phyloP scores from a whole-genome alignment of 1,140 invertebrate species.

The Lepeophtheirus salmonis region DNA sequence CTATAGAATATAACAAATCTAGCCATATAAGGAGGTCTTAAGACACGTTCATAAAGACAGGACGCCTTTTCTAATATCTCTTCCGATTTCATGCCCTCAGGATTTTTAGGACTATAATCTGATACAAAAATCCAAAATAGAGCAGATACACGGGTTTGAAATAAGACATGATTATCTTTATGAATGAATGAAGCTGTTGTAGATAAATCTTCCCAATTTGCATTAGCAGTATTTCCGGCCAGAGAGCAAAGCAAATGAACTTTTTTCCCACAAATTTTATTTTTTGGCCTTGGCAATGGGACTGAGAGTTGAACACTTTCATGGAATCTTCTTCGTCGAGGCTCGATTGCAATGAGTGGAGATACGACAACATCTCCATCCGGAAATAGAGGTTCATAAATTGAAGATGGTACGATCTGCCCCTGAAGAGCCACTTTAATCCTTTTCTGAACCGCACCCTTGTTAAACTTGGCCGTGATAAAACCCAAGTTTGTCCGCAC shows the following conservation, averaged over 20 bases:
- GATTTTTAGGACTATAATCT: neutral
- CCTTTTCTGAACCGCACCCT: neutral
- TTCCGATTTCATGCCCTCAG: neutral
- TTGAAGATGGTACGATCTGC: neutral
- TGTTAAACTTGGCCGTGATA: neutral
- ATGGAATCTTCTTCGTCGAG: neutral
- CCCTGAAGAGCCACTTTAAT: constrained; percentile 10
- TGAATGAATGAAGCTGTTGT: neutral
- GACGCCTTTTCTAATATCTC: neutral
- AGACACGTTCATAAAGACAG: neutral
- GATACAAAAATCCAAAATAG: neutral
- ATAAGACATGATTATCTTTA: neutral
- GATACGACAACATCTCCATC: neutral
- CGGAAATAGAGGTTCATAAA: neutral
- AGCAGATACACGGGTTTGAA: neutral
- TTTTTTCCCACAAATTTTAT: neutral
- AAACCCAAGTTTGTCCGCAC: neutral
- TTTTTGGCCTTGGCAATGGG: neutral
- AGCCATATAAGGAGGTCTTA: neutral
- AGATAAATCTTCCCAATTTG: neutral
- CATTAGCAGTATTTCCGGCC: neutral
- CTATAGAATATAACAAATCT: neutral
- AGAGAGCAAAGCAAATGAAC: constrained; percentile 1
- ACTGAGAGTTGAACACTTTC: constrained; percentile 2
- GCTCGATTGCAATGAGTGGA: neutral